A percentile compares a stretch with the other conserved stretches of the same genome.
These are phyloP conservation scores for Ceyx cyanopectus DNA, from an alignment of 2,113 vertebrate genomes.

Conservation along the genomic window DNA sequence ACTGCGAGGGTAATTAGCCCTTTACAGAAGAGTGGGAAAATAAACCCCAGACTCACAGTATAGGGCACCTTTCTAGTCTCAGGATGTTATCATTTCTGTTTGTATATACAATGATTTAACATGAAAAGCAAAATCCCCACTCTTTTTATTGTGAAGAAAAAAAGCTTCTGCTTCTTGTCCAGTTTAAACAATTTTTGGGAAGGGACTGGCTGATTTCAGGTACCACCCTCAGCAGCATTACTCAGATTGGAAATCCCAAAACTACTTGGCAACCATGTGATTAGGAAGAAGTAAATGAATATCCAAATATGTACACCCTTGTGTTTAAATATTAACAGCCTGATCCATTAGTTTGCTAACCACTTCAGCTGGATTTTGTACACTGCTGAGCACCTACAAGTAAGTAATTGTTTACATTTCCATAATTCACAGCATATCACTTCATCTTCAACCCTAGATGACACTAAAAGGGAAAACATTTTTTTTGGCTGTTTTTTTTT, in stretches of 20 bases:
- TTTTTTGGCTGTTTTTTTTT: neutral
- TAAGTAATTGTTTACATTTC: neutral
- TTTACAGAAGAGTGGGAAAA: neutral
- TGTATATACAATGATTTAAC: neutral
- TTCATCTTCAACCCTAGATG: neutral
- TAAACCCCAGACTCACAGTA: neutral
- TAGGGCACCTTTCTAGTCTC: neutral
- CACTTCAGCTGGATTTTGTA: neutral
- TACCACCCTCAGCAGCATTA: neutral
- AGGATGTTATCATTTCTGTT: neutral
- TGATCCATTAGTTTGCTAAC: neutral
- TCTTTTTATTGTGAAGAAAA: neutral
- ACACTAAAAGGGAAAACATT: neutral
- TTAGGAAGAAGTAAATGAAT: neutral
- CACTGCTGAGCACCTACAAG: neutral
- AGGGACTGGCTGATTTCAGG: neutral
- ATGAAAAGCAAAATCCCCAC: rapidly evolving
- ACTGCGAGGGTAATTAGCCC: neutral
- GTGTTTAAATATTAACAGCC: neutral
- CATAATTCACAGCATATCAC: neutral
- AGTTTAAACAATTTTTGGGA: neutral
- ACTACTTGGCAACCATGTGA: neutral
- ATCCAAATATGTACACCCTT: neutral
- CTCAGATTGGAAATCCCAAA: neutral
- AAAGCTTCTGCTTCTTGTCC: neutral